A percentile compares a stretch with the other conserved stretches of the same genome.
Conservation (phyloP, 2,888 invertebrate genomes). For the Tanypteryx hageni region DNA sequence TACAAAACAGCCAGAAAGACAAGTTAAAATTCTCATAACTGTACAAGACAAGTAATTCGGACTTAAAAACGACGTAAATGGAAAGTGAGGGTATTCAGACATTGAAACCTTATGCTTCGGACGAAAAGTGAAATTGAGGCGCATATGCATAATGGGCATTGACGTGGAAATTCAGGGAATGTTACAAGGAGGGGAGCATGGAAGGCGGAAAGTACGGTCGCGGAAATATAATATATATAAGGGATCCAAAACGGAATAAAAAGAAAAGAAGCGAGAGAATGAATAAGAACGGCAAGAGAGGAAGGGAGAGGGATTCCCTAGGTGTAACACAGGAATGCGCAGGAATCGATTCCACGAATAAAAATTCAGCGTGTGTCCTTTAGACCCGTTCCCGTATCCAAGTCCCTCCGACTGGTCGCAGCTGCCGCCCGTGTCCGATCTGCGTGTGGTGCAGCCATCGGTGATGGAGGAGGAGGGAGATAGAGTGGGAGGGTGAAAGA, state of each 20-base stretch:
- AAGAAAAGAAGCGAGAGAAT: constrained; percentile 10
- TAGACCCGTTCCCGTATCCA: constrained; percentile 60
- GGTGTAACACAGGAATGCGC: constrained; percentile 46
- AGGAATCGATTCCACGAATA: constrained; percentile 58
- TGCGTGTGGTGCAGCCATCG: constrained; percentile 54
- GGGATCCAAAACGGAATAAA: not conserved
- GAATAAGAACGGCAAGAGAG: not conserved
- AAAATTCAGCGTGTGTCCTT: constrained; percentile 63
- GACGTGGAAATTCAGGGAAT: constrained; percentile 42
- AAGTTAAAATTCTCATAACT: not conserved
- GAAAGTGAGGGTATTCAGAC: not conserved
- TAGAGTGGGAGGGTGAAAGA: not conserved
- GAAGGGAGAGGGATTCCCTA: constrained; percentile 28
- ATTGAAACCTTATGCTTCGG: not conserved
- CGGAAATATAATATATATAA: not conserved
- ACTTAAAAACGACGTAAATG: no score
- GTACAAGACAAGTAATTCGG: no score
- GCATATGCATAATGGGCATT: constrained; percentile 31
- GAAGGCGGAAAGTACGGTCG: not conserved
- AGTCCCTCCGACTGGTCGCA: constrained; percentile 63
- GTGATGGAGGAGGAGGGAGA: constrained; percentile 32
- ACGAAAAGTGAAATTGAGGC: constrained; percentile 36
- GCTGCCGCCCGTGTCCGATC: constrained; percentile 62
- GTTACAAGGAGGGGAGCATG: not conserved
- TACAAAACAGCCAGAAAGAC: not conserved